A percentile compares a stretch with the other conserved stretches of the same genome.
These are phyloP conservation scores for Leptosomus discolor DNA, from an alignment of 2,113 vertebrate species.

Conservation along the genomic window DNA sequence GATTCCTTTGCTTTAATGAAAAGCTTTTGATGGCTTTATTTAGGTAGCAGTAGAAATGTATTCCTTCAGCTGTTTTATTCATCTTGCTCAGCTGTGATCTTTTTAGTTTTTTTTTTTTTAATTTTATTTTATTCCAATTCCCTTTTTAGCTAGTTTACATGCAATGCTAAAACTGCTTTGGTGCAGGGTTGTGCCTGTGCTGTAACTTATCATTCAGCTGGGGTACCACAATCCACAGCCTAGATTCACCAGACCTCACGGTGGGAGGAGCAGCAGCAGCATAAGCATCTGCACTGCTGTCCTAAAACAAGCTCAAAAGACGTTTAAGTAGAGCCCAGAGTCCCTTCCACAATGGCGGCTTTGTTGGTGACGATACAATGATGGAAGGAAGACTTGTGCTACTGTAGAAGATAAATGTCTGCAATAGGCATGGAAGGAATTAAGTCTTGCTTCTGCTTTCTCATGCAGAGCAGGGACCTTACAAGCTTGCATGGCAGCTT, in stretches of 20 bases:
- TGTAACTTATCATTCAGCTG: background rate
- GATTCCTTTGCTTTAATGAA: background rate
- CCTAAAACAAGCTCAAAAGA: background rate
- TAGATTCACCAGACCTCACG: background rate
- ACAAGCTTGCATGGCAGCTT: background rate
- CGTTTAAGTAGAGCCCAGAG: background rate
- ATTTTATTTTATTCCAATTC: background rate
- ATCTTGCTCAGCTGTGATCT: background rate
- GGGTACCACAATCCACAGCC: background rate
- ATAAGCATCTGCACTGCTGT: background rate
- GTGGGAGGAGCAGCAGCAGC: background rate
- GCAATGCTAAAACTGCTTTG: background rate
- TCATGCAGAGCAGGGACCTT: background rate
- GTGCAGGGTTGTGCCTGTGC: background rate
- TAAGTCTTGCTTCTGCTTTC: background rate
- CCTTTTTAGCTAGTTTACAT: background rate
- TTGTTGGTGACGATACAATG: background rate
- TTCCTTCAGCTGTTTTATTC: background rate
- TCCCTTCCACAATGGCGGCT: background rate
- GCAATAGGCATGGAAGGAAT: background rate
- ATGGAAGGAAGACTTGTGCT: background rate
- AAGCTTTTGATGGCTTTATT: slow-evolving; percentile 8
- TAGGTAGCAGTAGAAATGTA: background rate
- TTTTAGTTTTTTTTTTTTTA: background rate
- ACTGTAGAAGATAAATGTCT: background rate